Evolutionary conservation across 2,113 vertebrate species (phyloP), one percentile per base, ranked within the genome.

Genomic region (Coptodon rendalli): DNA sequence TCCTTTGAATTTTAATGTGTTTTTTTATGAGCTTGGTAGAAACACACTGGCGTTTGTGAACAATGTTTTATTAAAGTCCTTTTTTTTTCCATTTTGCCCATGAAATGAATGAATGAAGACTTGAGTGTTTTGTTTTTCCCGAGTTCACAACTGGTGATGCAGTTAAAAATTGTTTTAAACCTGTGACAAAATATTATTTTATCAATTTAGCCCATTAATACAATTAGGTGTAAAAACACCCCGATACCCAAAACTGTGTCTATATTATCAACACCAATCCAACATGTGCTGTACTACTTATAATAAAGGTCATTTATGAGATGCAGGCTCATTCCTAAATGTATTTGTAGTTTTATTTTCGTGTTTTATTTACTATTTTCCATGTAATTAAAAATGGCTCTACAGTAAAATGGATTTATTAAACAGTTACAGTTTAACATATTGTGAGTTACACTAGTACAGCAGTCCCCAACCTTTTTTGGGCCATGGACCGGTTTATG

Each of bases 401-500:
- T 38, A 68, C 6, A 66, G 17, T 12, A 66, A 66, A 38, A 66
- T 1, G 2, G 9, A 66, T 11, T 19, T 38, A 38, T 38, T 38
- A 66, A 36, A 36, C 10, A 38, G 17, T 66, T 38, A 66, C 10
- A 68, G 34, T 38, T 22, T n/a, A 19, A 68, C 6, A 38, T 22
- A 2, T n/a, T 68, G 61, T 2, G 61, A 66, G 61, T 38, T 38
- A 22, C 17, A 66, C 10, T 63, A 12, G n/a, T 24, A 54, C n/a
- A 54, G 6, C 9, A 2, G 53, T 0, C 53, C 6, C 54, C 54
- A 57, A 57, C 54, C 1, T 7, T 14, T 56, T 56, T 27, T 14
- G 54, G 6, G 54, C 6, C 54, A 57, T 0, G 22, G 54, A 57
- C 1, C 1, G 1, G 12, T 57, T 57, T 57, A 57, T 2, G 0